Evolutionary conservation across 35 echinoderm and acorn worm genomes (phyloP).

Genomic region (Strongylocentrotus purpuratus): DNA sequence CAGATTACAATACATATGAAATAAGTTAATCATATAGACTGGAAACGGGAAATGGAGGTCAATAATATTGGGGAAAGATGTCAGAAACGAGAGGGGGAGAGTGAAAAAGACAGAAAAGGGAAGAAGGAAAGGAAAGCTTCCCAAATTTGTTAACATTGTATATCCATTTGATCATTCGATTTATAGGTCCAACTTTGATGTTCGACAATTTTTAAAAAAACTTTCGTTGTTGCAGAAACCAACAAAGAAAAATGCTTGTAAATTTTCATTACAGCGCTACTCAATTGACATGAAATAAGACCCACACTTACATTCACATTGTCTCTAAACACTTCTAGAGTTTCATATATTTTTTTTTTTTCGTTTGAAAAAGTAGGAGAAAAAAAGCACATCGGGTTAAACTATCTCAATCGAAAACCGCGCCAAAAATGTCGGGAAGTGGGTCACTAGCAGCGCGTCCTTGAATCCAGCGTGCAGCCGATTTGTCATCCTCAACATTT

Average conservation of each 20-base stretch:
- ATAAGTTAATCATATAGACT: too few relatives aligned
- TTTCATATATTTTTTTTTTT: neutral
- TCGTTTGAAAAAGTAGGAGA: neutral
- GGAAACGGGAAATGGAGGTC: too few relatives aligned
- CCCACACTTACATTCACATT: neutral
- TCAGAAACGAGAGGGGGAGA: too few relatives aligned
- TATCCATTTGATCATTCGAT: neutral
- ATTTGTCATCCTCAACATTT: conserved; percentile 36
- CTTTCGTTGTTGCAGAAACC: neutral
- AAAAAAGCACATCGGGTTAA: conserved; percentile 13
- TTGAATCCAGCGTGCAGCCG: conserved; percentile 26
- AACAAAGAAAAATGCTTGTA: neutral
- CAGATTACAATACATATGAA: too few relatives aligned
- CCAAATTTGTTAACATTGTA: neutral
- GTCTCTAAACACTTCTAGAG: conserved; percentile 20
- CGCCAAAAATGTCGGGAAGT: conserved; percentile 43
- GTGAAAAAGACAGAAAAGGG: too few relatives aligned
- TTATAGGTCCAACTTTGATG: neutral
- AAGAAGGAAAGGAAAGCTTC: neutral
- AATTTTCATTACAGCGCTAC: neutral
- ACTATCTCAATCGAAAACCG: conserved; percentile 43
- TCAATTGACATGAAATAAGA: conserved; percentile 5
- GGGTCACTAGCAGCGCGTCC: conserved; percentile 32
- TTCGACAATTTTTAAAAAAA: neutral
- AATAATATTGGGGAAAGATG: too few relatives aligned